Base-by-base conservation (phyloP, 2,888 invertebrate species). In the Oscheius sp. region DNA sequence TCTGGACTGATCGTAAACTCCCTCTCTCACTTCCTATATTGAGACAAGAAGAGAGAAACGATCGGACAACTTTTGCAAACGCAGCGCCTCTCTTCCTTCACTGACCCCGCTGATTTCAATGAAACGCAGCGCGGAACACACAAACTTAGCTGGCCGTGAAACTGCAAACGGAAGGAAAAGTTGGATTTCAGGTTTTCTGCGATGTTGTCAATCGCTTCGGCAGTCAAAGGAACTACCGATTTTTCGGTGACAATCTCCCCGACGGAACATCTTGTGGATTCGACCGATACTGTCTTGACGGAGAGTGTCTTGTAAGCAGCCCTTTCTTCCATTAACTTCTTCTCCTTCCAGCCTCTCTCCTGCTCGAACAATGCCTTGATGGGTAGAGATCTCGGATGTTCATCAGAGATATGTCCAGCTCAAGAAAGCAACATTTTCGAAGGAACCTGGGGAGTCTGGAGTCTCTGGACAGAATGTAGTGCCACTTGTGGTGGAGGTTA, bases 231-330 rank as follows among this genome's bases (percentile, higher is more conserved):
- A 84, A 82, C 70, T 86, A 86, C 61, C 83, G 86, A 57, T 85
- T 83, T 78, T 86, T 81, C 68, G 86, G 86, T 30, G 86, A 86
- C 68, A 82, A 81, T 57, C 70, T 86, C 45, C 86, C 86, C 22
- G 85, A 86, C 72, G 86, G 86, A n/a, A 82, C 86, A 1, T 77
- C 83, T 9, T 86, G 86, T 69, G 86, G 85, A 38, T 79, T 73
- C 63, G 82, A 84, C 41, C 65, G 80, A 57, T 86, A 82, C 70
- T 86, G 86, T 70, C 66, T 86, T 24, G 80, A 78, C 45, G 86
- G 86, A 65, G 82, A 86, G 61, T 86, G 86, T 65, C 68, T 86
- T 73, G 83, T 85, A 71, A 70, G 80, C 59, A 14, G 8, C 2
- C 17, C 12, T 9, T 20, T 44, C 8, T 24, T 8, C 44, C 17